These are phyloP conservation scores for Macaca fascicularis DNA, from an alignment of 2,113 vertebrate genomes.

Conservation along the genomic window T2T-MFA8v1.1 NC_088381.1:32759001-32759500, in stretches of 20 bases:
- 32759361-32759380: neutral
- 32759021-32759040: neutral
- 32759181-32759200: neutral
- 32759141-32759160: neutral
- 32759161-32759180: neutral
- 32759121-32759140: neutral
- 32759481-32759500: neutral
- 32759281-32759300: neutral
- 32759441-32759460: neutral
- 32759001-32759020: slow-evolving; percentile 15
- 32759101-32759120: neutral
- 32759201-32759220: neutral
- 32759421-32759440: neutral
- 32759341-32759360: neutral
- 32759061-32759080: neutral
- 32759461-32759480: neutral
- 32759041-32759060: neutral
- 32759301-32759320: neutral
- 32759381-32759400: neutral
- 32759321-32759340: neutral
- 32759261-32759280: neutral
- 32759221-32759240: neutral
- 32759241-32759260: neutral
- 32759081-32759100: neutral
- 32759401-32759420: neutral